Percentiles rank a stretch among this genome's conserved stretches.
phyloP scores from a whole-genome alignment of 92 coral and sea anemone genomes.

The Pocillopora grandis region DNA sequence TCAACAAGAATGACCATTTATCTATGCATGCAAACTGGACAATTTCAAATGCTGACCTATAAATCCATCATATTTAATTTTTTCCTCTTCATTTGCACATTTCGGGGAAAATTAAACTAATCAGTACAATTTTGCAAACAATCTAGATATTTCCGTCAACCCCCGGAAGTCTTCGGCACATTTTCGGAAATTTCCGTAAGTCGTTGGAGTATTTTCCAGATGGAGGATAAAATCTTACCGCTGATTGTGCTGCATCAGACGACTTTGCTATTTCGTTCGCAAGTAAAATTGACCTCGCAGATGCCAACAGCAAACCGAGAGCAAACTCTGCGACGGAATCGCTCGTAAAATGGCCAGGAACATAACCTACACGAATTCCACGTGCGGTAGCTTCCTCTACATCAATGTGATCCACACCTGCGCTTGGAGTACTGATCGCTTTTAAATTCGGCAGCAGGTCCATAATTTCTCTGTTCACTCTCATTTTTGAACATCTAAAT shows the following conservation, averaged over 20 bases:
- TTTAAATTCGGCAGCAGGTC: constrained; percentile 61
- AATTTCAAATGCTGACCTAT: too few relatives aligned
- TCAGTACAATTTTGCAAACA: too few relatives aligned
- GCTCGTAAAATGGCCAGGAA: constrained; percentile 40
- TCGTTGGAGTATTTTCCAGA: too few relatives aligned
- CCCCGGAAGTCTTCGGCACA: too few relatives aligned
- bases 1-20: too few relatives aligned
- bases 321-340: constrained; percentile 71
- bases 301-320: constrained; percentile 67
- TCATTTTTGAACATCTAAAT: neutral
- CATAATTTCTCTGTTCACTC: constrained; percentile 34
- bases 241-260: neutral
- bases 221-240: neutral
- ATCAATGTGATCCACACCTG: constrained; percentile 70
- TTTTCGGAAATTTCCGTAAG: too few relatives aligned
- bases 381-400: constrained; percentile 63
- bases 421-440: constrained; percentile 52
- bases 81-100: too few relatives aligned
- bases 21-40: too few relatives aligned
- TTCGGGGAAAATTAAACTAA: too few relatives aligned
- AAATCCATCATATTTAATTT: too few relatives aligned
- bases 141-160: neutral
- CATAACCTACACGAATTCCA: constrained; percentile 66
- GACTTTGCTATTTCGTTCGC: constrained; percentile 37
- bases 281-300: constrained; percentile 64